phyloP scores from a whole-genome alignment of 1,140 invertebrate species.

The Anastrepha ludens region DNA sequence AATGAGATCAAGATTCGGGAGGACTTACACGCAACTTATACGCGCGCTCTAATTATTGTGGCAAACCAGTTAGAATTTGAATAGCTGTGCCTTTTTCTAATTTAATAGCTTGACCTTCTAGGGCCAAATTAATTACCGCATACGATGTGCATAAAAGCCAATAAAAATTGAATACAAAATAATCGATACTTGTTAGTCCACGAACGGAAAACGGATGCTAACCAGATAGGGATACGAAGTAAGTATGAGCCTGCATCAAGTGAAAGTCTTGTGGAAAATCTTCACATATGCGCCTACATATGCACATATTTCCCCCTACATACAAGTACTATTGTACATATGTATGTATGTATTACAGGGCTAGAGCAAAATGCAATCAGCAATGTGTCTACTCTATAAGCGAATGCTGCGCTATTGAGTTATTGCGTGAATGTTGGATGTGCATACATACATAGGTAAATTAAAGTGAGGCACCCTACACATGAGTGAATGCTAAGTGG shows the following conservation, averaged over 20 bases:
- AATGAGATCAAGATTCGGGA: no score
- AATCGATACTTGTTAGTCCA: conserved; percentile 6
- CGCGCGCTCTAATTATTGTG: no score
- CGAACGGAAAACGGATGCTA: not conserved
- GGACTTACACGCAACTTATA: no score
- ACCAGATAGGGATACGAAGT: not conserved
- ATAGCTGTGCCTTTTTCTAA: not conserved
- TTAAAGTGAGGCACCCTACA: not conserved
- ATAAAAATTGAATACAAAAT: conserved; percentile 6
- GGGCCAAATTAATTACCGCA: not conserved
- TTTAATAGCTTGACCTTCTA: not conserved
- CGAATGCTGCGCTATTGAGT: conserved; percentile 11
- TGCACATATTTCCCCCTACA: no score
- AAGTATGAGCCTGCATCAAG: not conserved
- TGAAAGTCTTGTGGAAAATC: no score
- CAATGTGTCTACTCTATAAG: not conserved
- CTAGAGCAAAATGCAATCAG: conserved; percentile 21
- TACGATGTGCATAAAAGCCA: not conserved
- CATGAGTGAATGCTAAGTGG: no score
- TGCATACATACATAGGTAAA: not conserved
- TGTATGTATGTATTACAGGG: not conserved
- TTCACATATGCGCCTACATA: no score
- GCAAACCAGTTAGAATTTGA: no score
- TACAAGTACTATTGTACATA: not conserved
- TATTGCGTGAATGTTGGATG: conserved; percentile 11